Conservation (phyloP, 1,140 invertebrate species). For the Drosophila erecta region DNA sequence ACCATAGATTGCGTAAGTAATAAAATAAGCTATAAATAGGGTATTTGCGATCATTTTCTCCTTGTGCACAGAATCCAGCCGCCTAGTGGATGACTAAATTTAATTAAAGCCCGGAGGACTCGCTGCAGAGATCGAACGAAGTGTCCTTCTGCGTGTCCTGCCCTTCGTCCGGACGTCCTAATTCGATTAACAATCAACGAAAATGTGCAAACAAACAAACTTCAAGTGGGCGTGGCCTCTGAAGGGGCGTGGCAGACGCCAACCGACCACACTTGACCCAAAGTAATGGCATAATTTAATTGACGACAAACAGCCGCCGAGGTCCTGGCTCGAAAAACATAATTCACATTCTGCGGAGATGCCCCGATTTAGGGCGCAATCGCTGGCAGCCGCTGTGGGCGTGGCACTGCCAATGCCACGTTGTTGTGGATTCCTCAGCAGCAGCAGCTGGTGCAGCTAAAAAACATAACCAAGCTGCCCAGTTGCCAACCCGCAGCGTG, state of each 20-base stretch:
- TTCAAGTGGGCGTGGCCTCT: conserved; percentile 2
- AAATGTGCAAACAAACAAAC: conserved; percentile 62
- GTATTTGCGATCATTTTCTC: background rate
- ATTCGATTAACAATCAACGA: conserved; percentile 72
- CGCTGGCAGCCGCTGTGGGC: conserved; percentile 37
- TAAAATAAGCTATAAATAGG: background rate
- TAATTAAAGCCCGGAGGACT: conserved; percentile 53
- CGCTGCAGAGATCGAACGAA: conserved; percentile 11
- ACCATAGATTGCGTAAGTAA: background rate
- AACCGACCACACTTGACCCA: conserved; percentile 44
- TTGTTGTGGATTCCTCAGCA: background rate
- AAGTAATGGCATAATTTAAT: conserved; percentile 77
- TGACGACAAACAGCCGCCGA: conserved; percentile 35
- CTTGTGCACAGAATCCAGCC: background rate
- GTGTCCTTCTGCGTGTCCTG: conserved; percentile 3
- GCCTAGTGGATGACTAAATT: conserved; percentile 54
- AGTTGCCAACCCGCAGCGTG: conserved; percentile 53
- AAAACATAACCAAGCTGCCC: conserved; percentile 42
- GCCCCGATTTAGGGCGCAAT: conserved; percentile 13
- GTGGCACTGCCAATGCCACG: conserved; percentile 24
- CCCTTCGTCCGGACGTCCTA: conserved; percentile 31
- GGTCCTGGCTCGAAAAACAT: conserved; percentile 10
- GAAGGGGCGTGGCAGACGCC: conserved; percentile 7
- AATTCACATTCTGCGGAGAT: conserved; percentile 9
- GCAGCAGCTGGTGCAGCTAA: conserved; percentile 38